A percentile compares a stretch with the other conserved stretches of the same genome.
Conservation (phyloP, 1,140 invertebrate genomes). For the Leguminivora glycinivorella region DNA sequence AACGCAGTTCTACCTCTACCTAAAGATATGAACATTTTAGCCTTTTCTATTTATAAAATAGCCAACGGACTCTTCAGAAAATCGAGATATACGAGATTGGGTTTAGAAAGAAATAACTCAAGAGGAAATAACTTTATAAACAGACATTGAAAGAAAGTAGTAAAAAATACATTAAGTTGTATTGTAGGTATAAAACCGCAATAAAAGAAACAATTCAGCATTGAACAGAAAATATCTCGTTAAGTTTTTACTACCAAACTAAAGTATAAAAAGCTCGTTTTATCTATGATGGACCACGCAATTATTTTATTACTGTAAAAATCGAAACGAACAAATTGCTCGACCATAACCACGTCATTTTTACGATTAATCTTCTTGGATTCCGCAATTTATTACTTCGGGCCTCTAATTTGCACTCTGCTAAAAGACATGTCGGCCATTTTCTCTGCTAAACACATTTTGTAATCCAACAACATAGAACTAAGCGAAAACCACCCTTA, state of each 20-base stretch:
- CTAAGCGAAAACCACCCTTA: not conserved
- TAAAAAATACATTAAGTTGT: not conserved
- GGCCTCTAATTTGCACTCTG: constrained; percentile 18
- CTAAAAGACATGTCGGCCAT: constrained; percentile 14
- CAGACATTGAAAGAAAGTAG: too few species aligned
- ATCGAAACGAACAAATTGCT: constrained; percentile 14
- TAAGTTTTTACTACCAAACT: not conserved
- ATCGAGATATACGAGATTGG: too few species aligned
- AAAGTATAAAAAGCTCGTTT: not conserved
- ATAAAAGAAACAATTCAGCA: not conserved
- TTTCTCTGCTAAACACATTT: not conserved
- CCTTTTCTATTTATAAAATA: too few species aligned
- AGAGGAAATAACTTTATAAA: not conserved
- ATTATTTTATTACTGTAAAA: constrained; percentile 25
- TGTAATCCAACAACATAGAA: not conserved
- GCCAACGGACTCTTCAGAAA: too few species aligned
- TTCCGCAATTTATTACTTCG: constrained; percentile 24
- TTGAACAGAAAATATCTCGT: not conserved
- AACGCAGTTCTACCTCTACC: too few species aligned
- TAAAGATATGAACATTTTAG: too few species aligned
- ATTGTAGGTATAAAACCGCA: not conserved
- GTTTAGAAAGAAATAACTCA: too few species aligned
- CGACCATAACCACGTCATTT: constrained; percentile 11
- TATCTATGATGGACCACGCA: constrained; percentile 13
- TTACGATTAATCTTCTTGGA: constrained; percentile 24